phyloP scores from a whole-genome alignment of 2,888 invertebrate genomes.

The Strigamia transsilvanica region DNA sequence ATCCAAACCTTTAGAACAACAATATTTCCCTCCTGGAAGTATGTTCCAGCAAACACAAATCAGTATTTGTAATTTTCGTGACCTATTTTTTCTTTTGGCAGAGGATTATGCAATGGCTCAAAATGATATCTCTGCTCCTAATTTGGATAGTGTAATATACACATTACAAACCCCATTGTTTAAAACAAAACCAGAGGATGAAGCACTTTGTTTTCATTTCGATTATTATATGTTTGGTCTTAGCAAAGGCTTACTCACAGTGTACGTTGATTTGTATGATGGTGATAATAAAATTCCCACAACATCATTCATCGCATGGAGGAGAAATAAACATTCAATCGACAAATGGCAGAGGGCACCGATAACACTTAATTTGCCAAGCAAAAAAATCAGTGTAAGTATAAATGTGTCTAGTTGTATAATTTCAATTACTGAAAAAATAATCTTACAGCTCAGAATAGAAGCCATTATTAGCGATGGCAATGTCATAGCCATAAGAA shows the following conservation, averaged over 20 bases:
- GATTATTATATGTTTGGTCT: constrained; percentile 3
- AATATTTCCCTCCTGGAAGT: neutral
- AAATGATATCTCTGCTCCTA: too few species aligned
- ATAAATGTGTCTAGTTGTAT: too few species aligned
- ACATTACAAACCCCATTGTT: neutral
- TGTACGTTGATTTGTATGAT: neutral
- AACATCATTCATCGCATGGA: neutral
- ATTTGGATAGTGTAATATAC: neutral
- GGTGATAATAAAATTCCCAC: neutral
- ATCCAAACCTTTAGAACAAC: neutral
- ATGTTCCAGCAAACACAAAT: too few species aligned
- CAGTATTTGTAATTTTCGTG: too few species aligned
- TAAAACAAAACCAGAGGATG: neutral
- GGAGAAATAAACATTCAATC: neutral
- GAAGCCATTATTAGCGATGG: neutral
- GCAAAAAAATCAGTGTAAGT: neutral
- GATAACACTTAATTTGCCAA: neutral
- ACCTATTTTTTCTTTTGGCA: too few species aligned
- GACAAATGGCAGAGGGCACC: neutral
- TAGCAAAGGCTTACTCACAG: too few species aligned
- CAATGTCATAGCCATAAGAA: neutral
- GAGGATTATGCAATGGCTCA: too few species aligned
- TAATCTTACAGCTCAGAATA: neutral
- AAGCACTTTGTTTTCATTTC: neutral
- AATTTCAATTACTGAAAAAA: neutral